Conservation (phyloP, 1,140 invertebrate genomes). For the Drosophila erecta region DNA sequence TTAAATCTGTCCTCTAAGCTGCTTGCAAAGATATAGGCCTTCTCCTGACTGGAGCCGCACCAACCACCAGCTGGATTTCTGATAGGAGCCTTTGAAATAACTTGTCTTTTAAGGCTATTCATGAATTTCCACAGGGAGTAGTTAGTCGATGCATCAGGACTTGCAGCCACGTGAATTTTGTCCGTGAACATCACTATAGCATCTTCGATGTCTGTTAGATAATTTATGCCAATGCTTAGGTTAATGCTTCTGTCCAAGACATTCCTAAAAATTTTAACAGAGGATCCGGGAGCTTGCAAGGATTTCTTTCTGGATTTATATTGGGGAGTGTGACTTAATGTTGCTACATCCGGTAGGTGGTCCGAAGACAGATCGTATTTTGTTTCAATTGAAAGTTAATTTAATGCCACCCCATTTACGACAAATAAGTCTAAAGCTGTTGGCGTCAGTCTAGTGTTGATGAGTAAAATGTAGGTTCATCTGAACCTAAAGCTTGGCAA, state of each 20-base stretch:
- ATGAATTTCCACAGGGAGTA: no score
- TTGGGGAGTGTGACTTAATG: slow-evolving; percentile 6
- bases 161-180: not conserved
- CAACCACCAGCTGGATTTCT: no score
- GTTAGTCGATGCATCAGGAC: not conserved
- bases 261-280: slow-evolving; percentile 2
- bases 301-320: slow-evolving; percentile 12
- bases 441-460: not conserved
- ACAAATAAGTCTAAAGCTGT: not conserved
- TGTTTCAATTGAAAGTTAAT: not conserved
- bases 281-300: slow-evolving; percentile 4
- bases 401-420: not conserved
- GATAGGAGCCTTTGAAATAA: not conserved
- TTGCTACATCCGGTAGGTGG: slow-evolving; percentile 84
- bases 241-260: not conserved
- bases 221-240: not conserved
- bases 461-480: not conserved
- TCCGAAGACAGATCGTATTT: slow-evolving; percentile 15
- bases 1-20: no score
- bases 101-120: not conserved
- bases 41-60: no score
- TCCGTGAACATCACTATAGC: no score
- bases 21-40: no score
- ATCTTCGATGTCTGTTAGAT: not conserved
- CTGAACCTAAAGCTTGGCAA: not conserved